Evolutionary conservation across 2,888 invertebrate genomes (phyloP), one percentile per base, ranked within the genome.

Genomic region (Epiblema foenella): DNA sequence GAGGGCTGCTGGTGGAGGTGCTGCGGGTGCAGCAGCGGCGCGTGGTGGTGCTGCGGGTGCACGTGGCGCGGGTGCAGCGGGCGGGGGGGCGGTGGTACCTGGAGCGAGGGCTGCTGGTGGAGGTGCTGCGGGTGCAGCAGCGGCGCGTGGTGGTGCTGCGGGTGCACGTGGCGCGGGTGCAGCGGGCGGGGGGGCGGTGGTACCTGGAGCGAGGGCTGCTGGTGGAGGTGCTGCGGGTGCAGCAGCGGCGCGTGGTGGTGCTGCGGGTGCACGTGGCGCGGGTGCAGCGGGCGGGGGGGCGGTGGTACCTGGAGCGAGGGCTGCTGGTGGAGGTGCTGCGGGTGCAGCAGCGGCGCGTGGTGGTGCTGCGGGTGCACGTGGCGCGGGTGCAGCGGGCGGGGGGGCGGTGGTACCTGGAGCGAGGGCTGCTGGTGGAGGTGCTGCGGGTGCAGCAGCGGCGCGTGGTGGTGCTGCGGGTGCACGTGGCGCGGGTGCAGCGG

Each of bases 1-100:
- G 24, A 24, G 24, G 24, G 24, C 24, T 24, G 24, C 24, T 42
- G 42, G 42, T 42, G 42, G 76, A 60, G 24, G 97, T 78, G 96
- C 96, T 81, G 78, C 84, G 85, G 83, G 76, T 86, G 88, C 97
- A 80, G 97, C 96, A 83, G 83, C 78, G 80, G 82, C 68, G 17
- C 33, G 77, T 78, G 83, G 75, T 77, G 83, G 79, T 78, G 87
- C 68, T 83, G 83, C 72, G 73, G 76, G 81, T 80, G 93, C 54
- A 86, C 82, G 83, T 88, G 89, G 58, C 60, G 72, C 66, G 59
- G 64, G 75, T 77, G 39, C 11, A 11, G 39, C 2, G 39, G 12
- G 12, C 0, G 2, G 12, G 0, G 39, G 0, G 0, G 12, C 76
- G 84, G 84, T 73, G 64, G 70, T 58, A 58, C 39, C 58, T 58